Evolutionary conservation across 2,113 vertebrate genomes (phyloP).

Genomic region (Pangasianodon hypophthalmus): DNA sequence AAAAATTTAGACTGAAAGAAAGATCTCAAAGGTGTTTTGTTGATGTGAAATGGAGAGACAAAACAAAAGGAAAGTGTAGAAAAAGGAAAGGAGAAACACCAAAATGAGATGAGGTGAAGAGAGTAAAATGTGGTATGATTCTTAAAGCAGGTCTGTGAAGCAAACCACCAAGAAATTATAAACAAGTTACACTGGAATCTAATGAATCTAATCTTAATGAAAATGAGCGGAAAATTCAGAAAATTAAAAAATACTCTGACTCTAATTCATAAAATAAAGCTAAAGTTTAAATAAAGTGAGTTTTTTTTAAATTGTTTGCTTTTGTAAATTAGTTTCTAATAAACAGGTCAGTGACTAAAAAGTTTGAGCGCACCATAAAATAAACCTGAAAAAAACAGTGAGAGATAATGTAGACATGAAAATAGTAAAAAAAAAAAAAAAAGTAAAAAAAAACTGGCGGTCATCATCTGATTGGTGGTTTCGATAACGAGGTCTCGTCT

Average conservation of each 20-base stretch:
- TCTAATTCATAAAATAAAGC: not conserved
- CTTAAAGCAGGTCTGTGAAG: no score
- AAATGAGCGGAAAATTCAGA: not conserved
- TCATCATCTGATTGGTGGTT: not conserved
- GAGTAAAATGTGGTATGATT: no score
- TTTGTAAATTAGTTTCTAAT: no score
- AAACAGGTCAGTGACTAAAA: no score
- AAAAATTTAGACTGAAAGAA: not conserved
- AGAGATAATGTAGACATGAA: not conserved
- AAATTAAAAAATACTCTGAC: no score
- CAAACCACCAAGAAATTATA: not conserved
- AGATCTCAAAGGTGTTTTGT: not conserved
- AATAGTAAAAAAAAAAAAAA: not conserved
- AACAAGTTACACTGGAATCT: not conserved
- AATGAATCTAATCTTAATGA: not conserved
- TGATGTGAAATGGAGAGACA: not conserved
- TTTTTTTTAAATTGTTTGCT: not conserved
- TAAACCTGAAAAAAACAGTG: no score
- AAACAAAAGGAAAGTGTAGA: not conserved
- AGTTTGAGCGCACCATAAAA: no score
- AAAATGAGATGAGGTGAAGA: not conserved
- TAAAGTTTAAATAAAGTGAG: not conserved
- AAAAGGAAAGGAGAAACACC: not conserved
- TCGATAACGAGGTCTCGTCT: no score
- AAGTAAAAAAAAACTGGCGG: no score